Conservation (phyloP, 2,888 invertebrate genomes). For the Phengaris alcon region DNA sequence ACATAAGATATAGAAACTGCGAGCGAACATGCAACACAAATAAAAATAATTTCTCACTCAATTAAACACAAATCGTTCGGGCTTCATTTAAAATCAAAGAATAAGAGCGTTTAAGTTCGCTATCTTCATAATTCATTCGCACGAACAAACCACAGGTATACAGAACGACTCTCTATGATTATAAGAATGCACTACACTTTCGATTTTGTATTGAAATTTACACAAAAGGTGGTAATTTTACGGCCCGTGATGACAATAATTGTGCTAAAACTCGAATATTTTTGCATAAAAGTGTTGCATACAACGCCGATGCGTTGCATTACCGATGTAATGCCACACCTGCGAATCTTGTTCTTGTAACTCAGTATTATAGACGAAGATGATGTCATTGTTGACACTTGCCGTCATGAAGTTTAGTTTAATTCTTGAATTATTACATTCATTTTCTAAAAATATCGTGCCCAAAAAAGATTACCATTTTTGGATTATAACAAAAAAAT, state of each 20-base stretch:
- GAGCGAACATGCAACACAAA: slow-evolving; percentile 34
- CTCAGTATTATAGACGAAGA: neutral
- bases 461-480: too few relatives aligned
- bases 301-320: slow-evolving; percentile 40
- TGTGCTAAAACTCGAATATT: slow-evolving; percentile 51
- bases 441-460: too few relatives aligned
- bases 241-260: slow-evolving; percentile 71
- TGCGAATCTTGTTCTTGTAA: neutral
- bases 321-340: slow-evolving; percentile 13
- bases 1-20: slow-evolving; percentile 29
- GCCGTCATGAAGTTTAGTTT: too few relatives aligned
- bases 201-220: slow-evolving; percentile 69
- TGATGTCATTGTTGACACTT: too few relatives aligned
- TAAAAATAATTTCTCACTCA: slow-evolving; percentile 60
- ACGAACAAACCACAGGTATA: slow-evolving; percentile 56
- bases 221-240: slow-evolving; percentile 73
- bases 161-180: slow-evolving; percentile 53
- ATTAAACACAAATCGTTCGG: slow-evolving; percentile 59
- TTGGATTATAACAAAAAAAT: too few relatives aligned
- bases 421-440: too few relatives aligned
- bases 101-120: slow-evolving; percentile 54
- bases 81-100: slow-evolving; percentile 52
- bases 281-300: slow-evolving; percentile 45
- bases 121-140: slow-evolving; percentile 63
- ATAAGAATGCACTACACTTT: slow-evolving; percentile 59